Conservation (phyloP, 1,140 invertebrate species). For the Drosophila gunungcola region DNA sequence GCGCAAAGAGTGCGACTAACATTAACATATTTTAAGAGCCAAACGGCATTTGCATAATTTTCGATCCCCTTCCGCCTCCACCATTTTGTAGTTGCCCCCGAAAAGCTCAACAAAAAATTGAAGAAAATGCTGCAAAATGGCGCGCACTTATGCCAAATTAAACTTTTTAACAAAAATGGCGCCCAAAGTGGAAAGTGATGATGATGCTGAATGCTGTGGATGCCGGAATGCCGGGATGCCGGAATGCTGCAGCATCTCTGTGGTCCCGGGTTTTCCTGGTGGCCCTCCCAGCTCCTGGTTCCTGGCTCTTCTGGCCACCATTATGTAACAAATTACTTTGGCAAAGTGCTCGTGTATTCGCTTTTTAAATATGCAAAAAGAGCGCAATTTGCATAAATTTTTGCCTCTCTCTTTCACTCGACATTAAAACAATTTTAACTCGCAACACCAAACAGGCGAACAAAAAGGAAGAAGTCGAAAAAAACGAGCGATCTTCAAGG, state of each 20-base stretch:
- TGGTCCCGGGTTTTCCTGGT: conserved; percentile 11
- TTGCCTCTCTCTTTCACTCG: conserved; percentile 57
- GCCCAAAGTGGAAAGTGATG: conserved; percentile 57
- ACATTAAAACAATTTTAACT: conserved; percentile 85
- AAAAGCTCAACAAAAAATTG: conserved; percentile 18
- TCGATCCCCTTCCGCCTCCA: conserved; percentile 5
- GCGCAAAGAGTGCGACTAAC: conserved; percentile 25
- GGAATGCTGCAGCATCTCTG: conserved; percentile 32
- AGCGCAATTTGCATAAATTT: conserved; percentile 85
- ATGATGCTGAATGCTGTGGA: conserved; percentile 11
- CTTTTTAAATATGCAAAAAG: conserved; percentile 85
- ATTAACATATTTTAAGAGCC: conserved; percentile 79
- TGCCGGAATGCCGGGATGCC: conserved; percentile 9
- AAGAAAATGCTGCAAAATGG: conserved; percentile 67
- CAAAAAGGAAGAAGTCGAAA: conserved; percentile 26
- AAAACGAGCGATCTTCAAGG: conserved; percentile 2
- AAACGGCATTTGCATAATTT: conserved; percentile 78
- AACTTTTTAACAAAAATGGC: conserved; percentile 72
- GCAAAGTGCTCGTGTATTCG: conserved; percentile 84
- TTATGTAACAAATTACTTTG: conserved; percentile 84
- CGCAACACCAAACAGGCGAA: conserved; percentile 69
- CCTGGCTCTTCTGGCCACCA: conserved; percentile 50
- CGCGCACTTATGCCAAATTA: conserved; percentile 76
- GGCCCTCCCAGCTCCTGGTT: conserved; percentile 5
- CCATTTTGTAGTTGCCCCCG: not conserved